Evolutionary conservation across 2,888 invertebrate genomes (phyloP), one percentile per base, ranked within the genome.

Genomic region (Hydrotaea cyrtoneurina): DNA sequence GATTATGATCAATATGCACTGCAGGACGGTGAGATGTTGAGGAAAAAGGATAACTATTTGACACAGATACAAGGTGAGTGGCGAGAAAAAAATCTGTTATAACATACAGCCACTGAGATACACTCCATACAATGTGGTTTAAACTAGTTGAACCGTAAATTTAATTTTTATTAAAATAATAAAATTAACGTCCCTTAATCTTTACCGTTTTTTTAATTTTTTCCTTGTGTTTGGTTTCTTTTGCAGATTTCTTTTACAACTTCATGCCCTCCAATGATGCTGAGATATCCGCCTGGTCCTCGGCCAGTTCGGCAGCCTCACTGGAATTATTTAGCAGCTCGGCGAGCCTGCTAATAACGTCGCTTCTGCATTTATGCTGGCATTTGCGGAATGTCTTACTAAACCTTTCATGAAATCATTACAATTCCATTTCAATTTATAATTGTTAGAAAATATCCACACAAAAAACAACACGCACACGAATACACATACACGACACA

Each of bases 1-100:
- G 89, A 89, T 17, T 92, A 92, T 78, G 91, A 92, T 88, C 91
- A 92, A 86, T 92, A 91, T 80, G 89, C 91, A 2, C 85, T 92
- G 76, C 90, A 91, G 59, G 91, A 92, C 83, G 90, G 90, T 53
- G 92, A 92, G 73, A 87, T 90, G 82, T 87, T 90, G 13, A 90
- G 90, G 57, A 92, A 87, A 86, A 91, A 92, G 87, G 92, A 92
- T 86, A 90, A 90, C 50, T 92, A 91, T 83, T 88, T 92, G 74
- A 92, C 92, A 21, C 91, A 92, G 87, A 90, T 92, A 80, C 91
- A 92, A 90, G 92, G 92, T 92, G 88, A 89, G 8, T 39, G 39
- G 39, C 31, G 31, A 7, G 31, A 31, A 7, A n/a, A n/a, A n/a
- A n/a, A n/a, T n/a, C n/a, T n/a, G n/a, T n/a, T n/a, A n/a, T n/a